These are phyloP conservation scores for Venturia canescens DNA, from an alignment of 1,140 invertebrate genomes.

Conservation along the genomic window DNA sequence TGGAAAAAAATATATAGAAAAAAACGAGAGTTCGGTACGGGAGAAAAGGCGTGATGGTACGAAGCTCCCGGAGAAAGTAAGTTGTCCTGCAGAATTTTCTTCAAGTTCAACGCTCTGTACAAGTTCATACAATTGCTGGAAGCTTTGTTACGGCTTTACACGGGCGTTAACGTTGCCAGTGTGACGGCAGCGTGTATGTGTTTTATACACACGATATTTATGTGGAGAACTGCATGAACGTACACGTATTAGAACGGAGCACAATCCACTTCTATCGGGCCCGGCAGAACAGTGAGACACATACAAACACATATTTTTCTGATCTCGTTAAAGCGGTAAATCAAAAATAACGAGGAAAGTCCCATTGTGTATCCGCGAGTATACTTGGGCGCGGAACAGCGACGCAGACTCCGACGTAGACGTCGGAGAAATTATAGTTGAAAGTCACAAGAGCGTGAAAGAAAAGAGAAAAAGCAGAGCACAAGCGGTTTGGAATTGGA, in stretches of 20 bases:
- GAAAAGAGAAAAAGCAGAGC: background rate
- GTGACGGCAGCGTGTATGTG: background rate
- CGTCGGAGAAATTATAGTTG: background rate
- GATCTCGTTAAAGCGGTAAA: constrained; percentile 16
- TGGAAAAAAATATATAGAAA: background rate
- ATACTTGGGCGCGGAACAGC: background rate
- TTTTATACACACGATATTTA: background rate
- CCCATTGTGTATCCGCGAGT: background rate
- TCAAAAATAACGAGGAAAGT: constrained; percentile 20
- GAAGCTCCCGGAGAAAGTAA: background rate
- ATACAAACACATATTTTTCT: constrained; percentile 1
- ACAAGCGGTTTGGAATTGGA: background rate
- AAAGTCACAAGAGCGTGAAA: background rate
- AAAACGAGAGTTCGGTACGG: background rate
- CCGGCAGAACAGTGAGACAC: background rate
- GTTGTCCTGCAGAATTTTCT: background rate
- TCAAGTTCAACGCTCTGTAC: background rate
- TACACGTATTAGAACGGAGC: background rate
- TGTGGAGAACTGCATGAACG: no score
- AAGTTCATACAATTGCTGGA: background rate
- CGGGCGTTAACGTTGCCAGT: background rate
- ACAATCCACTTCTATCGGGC: background rate
- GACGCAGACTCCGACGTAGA: background rate
- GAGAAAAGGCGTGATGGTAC: background rate
- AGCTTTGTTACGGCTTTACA: background rate